A percentile compares a stretch with the other conserved stretches of the same genome.
Evolutionary conservation across 2,113 vertebrate species (phyloP).

Genomic region (Ondatra zibethicus): DNA sequence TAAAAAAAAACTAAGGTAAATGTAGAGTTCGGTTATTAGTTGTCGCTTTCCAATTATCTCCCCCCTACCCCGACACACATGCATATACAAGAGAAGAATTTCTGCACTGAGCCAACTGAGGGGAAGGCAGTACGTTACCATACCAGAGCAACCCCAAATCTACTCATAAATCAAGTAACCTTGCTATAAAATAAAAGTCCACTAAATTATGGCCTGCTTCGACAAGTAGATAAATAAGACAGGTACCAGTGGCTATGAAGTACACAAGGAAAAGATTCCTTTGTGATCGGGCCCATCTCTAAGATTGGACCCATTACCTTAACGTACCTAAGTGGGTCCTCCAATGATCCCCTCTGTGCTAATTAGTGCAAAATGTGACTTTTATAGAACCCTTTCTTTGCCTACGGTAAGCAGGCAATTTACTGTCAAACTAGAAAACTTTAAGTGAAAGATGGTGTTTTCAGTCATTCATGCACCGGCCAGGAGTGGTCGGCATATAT

Average conservation of each 20-base stretch:
- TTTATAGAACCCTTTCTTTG: not conserved
- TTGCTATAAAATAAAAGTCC: not conserved
- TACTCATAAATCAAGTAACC: not conserved
- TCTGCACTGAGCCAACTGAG: not conserved
- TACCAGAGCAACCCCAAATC: not conserved
- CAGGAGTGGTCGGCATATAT: accelerated
- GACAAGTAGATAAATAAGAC: not conserved
- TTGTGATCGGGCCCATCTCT: not conserved
- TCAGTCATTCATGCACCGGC: not conserved
- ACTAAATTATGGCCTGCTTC: not conserved
- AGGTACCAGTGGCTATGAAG: too few species aligned
- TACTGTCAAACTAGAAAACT: not conserved
- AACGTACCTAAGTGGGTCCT: not conserved
- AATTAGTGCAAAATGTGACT: not conserved
- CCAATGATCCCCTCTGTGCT: not conserved
- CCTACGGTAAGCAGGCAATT: not conserved
- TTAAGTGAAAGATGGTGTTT: not conserved
- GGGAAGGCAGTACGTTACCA: not conserved
- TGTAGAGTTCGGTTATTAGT: not conserved
- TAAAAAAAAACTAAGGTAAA: not conserved
- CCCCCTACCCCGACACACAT: not conserved
- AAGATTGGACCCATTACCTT: not conserved
- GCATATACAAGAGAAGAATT: not conserved
- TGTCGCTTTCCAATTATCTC: not conserved
- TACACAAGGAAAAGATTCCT: not conserved